Percentiles rank a stretch among this genome's conserved stretches.
Evolutionary conservation across 2,113 vertebrate genomes (phyloP).

Genomic region (Nannospalax galili): DNA sequence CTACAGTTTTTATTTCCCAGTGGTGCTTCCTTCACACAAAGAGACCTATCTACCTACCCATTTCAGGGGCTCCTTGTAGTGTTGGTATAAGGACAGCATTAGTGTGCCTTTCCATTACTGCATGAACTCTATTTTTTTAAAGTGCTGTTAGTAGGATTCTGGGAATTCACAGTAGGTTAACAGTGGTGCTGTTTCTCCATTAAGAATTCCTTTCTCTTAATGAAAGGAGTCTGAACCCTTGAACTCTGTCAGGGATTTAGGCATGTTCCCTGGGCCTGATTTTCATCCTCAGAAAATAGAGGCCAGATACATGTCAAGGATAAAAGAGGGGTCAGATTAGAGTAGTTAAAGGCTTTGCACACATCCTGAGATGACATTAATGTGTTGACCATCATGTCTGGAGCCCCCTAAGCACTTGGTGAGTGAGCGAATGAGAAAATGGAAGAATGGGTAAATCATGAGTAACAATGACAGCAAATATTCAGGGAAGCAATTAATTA

Average conservation of each 20-base stretch:
- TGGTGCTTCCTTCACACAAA: slow-evolving; percentile 46
- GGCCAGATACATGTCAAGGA: slow-evolving; percentile 76
- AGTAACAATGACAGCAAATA: slow-evolving; percentile 55
- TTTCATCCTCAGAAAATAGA: slow-evolving; percentile 77
- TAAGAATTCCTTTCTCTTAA: slow-evolving; percentile 77
- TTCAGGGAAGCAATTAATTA: slow-evolving; percentile 26
- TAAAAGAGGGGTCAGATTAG: slow-evolving; percentile 71
- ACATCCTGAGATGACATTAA: slow-evolving; percentile 51
- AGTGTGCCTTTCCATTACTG: slow-evolving; percentile 47
- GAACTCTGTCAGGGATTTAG: slow-evolving; percentile 75
- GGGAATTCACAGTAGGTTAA: slow-evolving; percentile 72
- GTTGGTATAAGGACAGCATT: slow-evolving; percentile 28
- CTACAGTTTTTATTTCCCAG: slow-evolving; percentile 53
- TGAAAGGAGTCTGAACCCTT: slow-evolving; percentile 77
- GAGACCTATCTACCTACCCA: not conserved
- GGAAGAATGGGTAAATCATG: slow-evolving; percentile 29
- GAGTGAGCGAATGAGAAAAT: slow-evolving; percentile 22
- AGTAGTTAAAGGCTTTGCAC: slow-evolving; percentile 62
- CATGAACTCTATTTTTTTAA: slow-evolving; percentile 59
- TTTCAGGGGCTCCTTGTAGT: not conserved
- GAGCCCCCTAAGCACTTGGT: slow-evolving; percentile 27
- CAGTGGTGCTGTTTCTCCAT: slow-evolving; percentile 43
- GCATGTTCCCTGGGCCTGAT: slow-evolving; percentile 68
- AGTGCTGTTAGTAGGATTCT: slow-evolving; percentile 56
- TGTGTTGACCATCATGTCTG: slow-evolving; percentile 62